Evolutionary conservation across 2,888 invertebrate species (phyloP).

Genomic region (Phalera bucephala): DNA sequence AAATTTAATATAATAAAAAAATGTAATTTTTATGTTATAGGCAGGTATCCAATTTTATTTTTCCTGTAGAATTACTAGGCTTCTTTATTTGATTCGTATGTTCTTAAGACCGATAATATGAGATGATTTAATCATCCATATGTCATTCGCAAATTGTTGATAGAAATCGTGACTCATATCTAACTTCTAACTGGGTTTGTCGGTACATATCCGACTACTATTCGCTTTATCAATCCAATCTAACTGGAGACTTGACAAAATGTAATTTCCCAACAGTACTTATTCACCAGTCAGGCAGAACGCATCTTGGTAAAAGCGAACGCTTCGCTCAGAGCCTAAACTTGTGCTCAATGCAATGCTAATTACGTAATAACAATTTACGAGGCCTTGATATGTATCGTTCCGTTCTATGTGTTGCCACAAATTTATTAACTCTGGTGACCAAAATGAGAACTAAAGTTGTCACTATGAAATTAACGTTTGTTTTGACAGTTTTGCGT

Average conservation of each 20-base stretch:
- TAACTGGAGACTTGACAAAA: constrained; percentile 3
- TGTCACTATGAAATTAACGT: not conserved
- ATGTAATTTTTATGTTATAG: too few relatives aligned
- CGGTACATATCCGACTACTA: too few relatives aligned
- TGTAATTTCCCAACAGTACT: constrained; percentile 3
- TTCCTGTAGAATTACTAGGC: too few relatives aligned
- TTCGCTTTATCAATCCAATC: constrained; percentile 8
- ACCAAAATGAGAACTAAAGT: not conserved
- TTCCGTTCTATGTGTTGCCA: not conserved
- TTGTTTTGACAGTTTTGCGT: not conserved
- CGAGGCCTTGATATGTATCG: constrained; percentile 22
- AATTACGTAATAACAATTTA: constrained; percentile 25
- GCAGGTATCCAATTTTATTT: too few relatives aligned
- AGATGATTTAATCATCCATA: too few relatives aligned
- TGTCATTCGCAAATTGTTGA: too few relatives aligned
- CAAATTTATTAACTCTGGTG: not conserved
- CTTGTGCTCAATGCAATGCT: constrained; percentile 8
- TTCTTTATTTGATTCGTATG: too few relatives aligned
- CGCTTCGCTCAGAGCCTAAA: too few relatives aligned
- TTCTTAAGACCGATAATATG: too few relatives aligned
- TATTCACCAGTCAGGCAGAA: constrained; percentile 16
- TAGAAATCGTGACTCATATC: too few relatives aligned
- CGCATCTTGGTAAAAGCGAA: constrained; percentile 19
- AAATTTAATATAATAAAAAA: too few relatives aligned
- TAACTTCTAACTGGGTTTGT: too few relatives aligned